Percentiles rank a stretch among this genome's conserved stretches.
These are phyloP conservation scores for Fragum fragum DNA, from an alignment of 2,888 invertebrate species.

Conservation along the genomic window DNA sequence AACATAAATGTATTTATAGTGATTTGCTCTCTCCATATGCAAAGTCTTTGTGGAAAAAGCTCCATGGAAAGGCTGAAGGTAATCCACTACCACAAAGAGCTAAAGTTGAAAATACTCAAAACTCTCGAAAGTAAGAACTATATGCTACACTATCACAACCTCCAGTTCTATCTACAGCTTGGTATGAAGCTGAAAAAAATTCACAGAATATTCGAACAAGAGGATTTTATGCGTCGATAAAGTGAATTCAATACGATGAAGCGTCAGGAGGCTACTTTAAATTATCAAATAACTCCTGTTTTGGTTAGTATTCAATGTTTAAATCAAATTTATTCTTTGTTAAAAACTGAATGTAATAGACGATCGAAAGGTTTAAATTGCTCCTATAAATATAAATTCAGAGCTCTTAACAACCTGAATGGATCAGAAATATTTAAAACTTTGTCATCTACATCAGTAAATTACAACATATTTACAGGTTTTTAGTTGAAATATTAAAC, in stretches of 20 bases:
- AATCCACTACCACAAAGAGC: conserved; percentile 40
- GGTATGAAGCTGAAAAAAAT: conserved; percentile 75
- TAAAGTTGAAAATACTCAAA: conserved; percentile 68
- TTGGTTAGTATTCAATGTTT: conserved; percentile 35
- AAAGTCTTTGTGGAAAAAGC: conserved; percentile 40
- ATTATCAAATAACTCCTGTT: conserved; percentile 72
- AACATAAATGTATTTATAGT: conserved; percentile 53
- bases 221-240: conserved; percentile 82
- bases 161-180: conserved; percentile 77
- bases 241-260: conserved; percentile 75
- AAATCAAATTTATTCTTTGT: no score
- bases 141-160: conserved; percentile 82
- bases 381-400: no score
- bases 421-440: no score
- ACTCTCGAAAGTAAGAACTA: conserved; percentile 74
- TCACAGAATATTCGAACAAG: conserved; percentile 77
- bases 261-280: conserved; percentile 72
- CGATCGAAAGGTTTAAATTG: no score
- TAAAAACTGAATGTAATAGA: no score
- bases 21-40: conserved; percentile 54
- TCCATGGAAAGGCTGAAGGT: conserved; percentile 28
- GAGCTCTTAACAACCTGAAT: no score
- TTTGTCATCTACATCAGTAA: no score
- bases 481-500: no score
- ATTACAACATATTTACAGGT: no score